phyloP scores from a whole-genome alignment of 2,113 vertebrate genomes.

The Alectura lathami region DNA sequence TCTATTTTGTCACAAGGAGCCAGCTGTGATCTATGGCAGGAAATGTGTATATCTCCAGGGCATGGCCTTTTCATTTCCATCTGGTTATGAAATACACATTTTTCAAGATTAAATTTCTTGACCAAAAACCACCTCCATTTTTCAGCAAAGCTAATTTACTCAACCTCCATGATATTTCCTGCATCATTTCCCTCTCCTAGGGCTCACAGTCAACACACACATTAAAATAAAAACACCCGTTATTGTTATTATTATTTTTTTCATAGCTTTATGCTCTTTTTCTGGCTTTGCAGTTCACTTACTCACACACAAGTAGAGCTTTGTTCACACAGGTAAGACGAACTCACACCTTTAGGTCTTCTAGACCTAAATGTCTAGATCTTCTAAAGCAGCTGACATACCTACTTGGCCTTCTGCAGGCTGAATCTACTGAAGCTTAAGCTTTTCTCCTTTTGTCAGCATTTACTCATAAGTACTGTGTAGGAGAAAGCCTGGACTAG shows the following conservation, averaged over 20 bases:
- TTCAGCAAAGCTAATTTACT: background rate
- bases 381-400: background rate
- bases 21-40: background rate
- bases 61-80: background rate
- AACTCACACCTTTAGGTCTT: background rate
- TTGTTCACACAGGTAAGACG: background rate
- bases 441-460: no score
- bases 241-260: background rate
- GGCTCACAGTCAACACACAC: background rate
- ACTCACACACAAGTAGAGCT: background rate
- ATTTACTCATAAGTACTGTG: no score
- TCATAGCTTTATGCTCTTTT: background rate
- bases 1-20: background rate
- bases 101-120: background rate
- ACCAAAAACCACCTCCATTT: accelerated
- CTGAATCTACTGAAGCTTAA: background rate
- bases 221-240: background rate
- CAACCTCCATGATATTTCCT: background rate
- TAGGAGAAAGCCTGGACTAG: no score
- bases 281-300: background rate
- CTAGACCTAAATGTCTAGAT: background rate
- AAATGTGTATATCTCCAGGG: background rate
- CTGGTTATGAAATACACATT: background rate
- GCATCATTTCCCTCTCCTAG: background rate
- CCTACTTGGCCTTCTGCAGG: background rate